Percentiles rank a stretch among this genome's conserved stretches.
Conservation (phyloP, 2,797 vertebrate species). For the Chelon labrosus region DNA sequence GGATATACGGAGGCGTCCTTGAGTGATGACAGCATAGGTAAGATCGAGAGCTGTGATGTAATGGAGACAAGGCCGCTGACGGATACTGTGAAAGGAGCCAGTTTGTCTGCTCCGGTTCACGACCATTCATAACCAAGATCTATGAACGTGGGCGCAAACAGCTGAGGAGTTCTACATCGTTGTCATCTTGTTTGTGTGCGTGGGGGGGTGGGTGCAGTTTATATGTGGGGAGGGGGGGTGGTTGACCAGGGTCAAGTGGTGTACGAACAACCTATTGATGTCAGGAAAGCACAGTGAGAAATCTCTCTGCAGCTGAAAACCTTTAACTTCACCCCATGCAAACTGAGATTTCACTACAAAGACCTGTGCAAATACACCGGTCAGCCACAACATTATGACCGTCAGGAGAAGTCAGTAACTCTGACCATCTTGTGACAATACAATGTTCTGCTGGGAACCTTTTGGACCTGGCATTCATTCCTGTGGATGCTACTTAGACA, state of each 20-base stretch:
- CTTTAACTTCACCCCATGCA: not conserved
- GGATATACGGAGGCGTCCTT: slow-evolving; percentile 78
- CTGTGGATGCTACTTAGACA: no score
- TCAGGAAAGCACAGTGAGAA: slow-evolving; percentile 3
- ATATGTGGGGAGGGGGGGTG: not conserved
- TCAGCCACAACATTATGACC: no score
- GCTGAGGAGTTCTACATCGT: slow-evolving; percentile 43
- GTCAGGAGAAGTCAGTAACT: no score
- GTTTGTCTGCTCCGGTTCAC: slow-evolving; percentile 65
- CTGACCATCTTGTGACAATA: no score
- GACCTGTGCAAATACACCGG: no score
- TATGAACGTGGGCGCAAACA: slow-evolving; percentile 39
- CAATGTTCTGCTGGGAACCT: no score
- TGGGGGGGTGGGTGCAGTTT: slow-evolving; percentile 3
- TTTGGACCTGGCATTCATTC: no score
- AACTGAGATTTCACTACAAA: not conserved
- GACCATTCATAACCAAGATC: slow-evolving; percentile 68
- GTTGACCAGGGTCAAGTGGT: slow-evolving; percentile 21
- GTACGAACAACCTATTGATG: slow-evolving; percentile 10
- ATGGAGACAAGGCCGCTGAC: slow-evolving; percentile 71
- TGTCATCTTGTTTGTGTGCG: slow-evolving; percentile 36
- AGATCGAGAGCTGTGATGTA: slow-evolving; percentile 73
- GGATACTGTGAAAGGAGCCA: slow-evolving; percentile 55
- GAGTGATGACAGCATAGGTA: slow-evolving; percentile 71
- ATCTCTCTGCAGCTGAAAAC: slow-evolving; percentile 1